Base-by-base conservation (phyloP, 2,113 vertebrate genomes). In the Guaruba guarouba region DNA sequence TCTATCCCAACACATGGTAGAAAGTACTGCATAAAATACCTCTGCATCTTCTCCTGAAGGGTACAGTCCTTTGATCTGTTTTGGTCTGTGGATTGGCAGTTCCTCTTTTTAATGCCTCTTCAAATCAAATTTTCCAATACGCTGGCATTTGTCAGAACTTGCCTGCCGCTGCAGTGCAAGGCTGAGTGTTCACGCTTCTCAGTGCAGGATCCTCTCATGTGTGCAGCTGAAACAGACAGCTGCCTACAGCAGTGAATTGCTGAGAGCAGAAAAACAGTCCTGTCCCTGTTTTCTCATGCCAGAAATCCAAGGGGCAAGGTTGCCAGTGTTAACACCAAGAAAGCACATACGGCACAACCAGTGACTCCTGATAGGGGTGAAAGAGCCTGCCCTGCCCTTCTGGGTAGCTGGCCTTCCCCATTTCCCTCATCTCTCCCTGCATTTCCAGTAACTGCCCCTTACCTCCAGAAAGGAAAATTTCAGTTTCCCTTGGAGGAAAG, bases 151-250 rank as follows among this genome's bases (percentile, higher is more conserved):
- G 62, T 33, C 54, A 74, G 82, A 41, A 73, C 35, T 67, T 13
- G 14, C 44, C 41, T 31, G 62, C 61, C 35, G 10, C 15, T 44
- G 75, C 43, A 39, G 13, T 3, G 1, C 2, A 1, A 52, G 15
- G 17, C 31, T 37, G 11, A 35, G 44, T 14, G 11, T 59, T 88
- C 61, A 51, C 22, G 24, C 48, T 29, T 80, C 48, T 29, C 3
- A 2, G 5, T 0, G 0, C 16, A 7, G 28, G 31, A 64, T 19
- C 46, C 10, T 59, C 31, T 17, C 15, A 52, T 1, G 3, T 11
- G 4, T 9, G 27, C 19, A 49, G 25, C 20, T 70, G 35, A 67
- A 61, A 25, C 1, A 37, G 13, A 12, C 2, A 3, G 61, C 2
- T 55, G 52, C n/a, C 67, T 73, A 71, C 17, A 48, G 44, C 54